Base-by-base conservation (phyloP, 2,797 vertebrate species). In the Sebastes taczanowskii region DNA sequence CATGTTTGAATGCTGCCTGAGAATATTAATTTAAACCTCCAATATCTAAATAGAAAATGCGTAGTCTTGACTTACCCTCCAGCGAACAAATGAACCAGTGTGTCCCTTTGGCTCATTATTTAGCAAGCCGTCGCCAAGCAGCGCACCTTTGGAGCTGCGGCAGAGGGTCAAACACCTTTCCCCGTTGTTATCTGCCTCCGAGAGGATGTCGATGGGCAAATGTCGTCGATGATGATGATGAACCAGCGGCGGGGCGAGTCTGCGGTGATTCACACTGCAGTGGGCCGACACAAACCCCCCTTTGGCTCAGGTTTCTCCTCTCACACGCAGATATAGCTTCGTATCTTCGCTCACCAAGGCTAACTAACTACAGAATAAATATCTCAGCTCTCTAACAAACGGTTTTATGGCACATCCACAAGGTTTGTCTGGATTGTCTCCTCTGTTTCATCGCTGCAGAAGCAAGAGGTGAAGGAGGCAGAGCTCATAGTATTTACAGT, bases 61-160 rank as follows among this genome's bases (percentile, higher is more conserved):
- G 27, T 23, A 27, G 14, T 72, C 9, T 18, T 42, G 66, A 95
- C 96, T 95, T 91, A 98, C 98, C 98, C 98, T 95, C 98, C 98
- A 2, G 98, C 98, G 91, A 99, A 99, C 85, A 99, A 96, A 96
- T 99, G 98, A 95, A 98, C 97, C 92, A 99, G 84, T 71, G 98
- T 99, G 90, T 99, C 98, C 93, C 97, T 96, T 96, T 98, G 98
- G 96, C 96, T 99, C 98, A 99, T 99, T 92, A 95, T 99, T 95
- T 94, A 96, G 96, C 95, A 97, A 95, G 95, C 95, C 81, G 38
- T 90, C 89, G 95, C 94, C 93, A 60, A 81, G 84, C 88, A 92
- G 88, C 86, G 71, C 85, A 77, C 85, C 83, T 84, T 74, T 74
- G 62, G 84, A 69, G 89, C 90, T 88, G 92, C 82, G 77, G 83